phyloP scores from a whole-genome alignment of 2,888 invertebrate species.

The Cerastis leucographa region DNA sequence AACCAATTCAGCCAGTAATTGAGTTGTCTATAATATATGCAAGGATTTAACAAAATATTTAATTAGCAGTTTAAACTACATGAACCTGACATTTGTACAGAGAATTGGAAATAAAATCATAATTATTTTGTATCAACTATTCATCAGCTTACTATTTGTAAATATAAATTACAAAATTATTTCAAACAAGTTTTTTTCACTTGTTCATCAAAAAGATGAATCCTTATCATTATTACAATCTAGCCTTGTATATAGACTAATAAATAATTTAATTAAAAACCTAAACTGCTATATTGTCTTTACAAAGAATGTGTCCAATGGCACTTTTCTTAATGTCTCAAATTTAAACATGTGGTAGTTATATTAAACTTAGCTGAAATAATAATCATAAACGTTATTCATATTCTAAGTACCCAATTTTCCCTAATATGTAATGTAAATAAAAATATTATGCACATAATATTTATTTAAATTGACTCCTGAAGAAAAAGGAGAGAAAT shows the following conservation, averaged over 20 bases:
- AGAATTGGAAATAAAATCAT: neutral
- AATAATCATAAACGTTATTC: neutral
- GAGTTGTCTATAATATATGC: neutral
- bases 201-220: too few species aligned
- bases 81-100: neutral
- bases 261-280: too few species aligned
- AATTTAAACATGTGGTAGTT: too few species aligned
- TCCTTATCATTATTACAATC: too few species aligned
- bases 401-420: neutral
- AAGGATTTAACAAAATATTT: too few species aligned
- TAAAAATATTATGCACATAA: neutral
- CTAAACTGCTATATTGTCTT: too few species aligned
- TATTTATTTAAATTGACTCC: neutral
- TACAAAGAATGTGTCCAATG: too few species aligned
- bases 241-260: too few species aligned
- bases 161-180: neutral
- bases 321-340: too few species aligned
- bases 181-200: neutral
- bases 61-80: too few species aligned
- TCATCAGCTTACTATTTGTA: neutral
- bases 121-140: constrained; percentile 3
- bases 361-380: neutral
- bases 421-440: neutral
- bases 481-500: too few species aligned
- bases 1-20: neutral